phyloP scores from a whole-genome alignment of 53 echinoderm and acorn worm species.

The Antedon mediterranea region DNA sequence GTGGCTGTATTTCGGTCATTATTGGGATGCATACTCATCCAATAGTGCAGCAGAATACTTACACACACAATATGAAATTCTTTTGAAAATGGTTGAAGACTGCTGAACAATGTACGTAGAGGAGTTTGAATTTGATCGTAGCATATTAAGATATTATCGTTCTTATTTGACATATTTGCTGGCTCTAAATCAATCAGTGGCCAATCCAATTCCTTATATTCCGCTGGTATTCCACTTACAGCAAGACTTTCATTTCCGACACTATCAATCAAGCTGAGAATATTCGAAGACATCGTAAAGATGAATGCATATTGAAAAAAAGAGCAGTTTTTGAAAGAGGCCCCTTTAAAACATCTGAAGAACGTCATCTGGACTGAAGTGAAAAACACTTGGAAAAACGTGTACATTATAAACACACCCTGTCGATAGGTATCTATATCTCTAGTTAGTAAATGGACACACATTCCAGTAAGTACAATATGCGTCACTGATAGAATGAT shows the following conservation, averaged over 20 bases:
- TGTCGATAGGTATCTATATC: too few relatives aligned
- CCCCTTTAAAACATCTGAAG: not conserved
- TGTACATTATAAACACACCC: not conserved
- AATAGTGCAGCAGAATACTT: not conserved
- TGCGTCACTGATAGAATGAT: too few relatives aligned
- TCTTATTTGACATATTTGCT: not conserved
- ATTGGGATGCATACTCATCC: not conserved
- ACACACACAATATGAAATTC: not conserved
- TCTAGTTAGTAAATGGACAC: too few relatives aligned
- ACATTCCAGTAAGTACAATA: too few relatives aligned
- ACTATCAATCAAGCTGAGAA: not conserved
- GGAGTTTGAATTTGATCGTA: not conserved
- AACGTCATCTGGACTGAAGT: not conserved
- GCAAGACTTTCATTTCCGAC: not conserved
- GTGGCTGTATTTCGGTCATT: too few relatives aligned
- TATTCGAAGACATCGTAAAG: not conserved
- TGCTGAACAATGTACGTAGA: not conserved
- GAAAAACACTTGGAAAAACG: not conserved
- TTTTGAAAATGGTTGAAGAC: not conserved
- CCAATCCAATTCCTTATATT: not conserved
- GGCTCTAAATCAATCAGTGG: not conserved
- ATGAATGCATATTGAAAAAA: not conserved
- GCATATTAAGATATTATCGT: not conserved
- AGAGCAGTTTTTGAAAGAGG: not conserved
- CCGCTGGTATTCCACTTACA: not conserved